Base-by-base conservation (phyloP, 2,113 vertebrate species). In the Amphiprion percula region DNA sequence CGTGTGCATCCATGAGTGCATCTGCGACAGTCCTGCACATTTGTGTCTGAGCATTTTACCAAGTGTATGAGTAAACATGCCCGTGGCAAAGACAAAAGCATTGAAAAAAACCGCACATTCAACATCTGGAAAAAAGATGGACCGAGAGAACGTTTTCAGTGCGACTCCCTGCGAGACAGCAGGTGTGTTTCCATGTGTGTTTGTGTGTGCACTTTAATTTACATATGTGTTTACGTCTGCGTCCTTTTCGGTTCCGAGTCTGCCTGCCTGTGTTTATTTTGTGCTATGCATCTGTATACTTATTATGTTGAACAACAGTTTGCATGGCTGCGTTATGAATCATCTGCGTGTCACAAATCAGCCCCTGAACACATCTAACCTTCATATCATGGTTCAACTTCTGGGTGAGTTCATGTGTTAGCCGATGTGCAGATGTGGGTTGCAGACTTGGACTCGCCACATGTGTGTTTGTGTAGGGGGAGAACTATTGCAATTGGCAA, bases 291-390 rank as follows among this genome's bases (percentile, higher is more conserved):
- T 78, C 56, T 24, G 4, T 54, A 54, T 73, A 66, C 49, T 71
- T 74, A 62, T 74, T 64, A 74, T 50, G 26, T 50, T 72, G 49
- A 84, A 82, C 60, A 81, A 24, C 52, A 78, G 58, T 87, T 79
- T 90, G 86, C 81, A 85, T 88, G 82, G 72, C 70, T 83, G 79
- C 82, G 63, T 85, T 56, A 71, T 90, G 90, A 91, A 66, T 91
- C 88, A 90, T 88, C 79, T 83, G 71, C 70, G 79, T 89, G 68
- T 87, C 71, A 82, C 67, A 80, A 78, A 89, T 85, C 65, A 74
- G 69, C 85, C 87, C 55, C 76, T 87, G 79, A 86, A 86, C 79
- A 80, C 82, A 44, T 83, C 66, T 81, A 87, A 90, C 90, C 89
- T 91, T 91, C 74, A 21, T 21, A 21, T 21, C 21, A 89, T 33